Percentiles rank a stretch among this genome's conserved stretches.
Evolutionary conservation across 1,140 invertebrate genomes (phyloP).

Genomic region (Cydia amplana): DNA sequence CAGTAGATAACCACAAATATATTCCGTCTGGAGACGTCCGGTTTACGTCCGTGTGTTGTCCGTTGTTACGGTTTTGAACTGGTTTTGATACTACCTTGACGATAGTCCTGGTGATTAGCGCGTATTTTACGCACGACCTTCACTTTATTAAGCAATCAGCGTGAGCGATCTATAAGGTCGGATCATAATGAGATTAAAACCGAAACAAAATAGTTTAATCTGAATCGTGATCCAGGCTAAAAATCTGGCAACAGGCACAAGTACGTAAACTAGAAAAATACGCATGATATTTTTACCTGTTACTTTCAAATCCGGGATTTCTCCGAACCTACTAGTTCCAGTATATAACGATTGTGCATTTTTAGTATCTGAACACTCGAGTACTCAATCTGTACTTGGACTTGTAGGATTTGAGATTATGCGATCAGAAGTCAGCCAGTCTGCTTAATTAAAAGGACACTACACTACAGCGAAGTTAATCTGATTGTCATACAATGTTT

Average conservation of each 20-base stretch:
- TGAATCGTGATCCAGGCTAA: no score
- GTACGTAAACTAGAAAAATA: neutral
- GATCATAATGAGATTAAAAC: no score
- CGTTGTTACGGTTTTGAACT: neutral
- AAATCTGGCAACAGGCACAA: neutral
- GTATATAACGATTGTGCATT: neutral
- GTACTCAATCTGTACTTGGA: slow-evolving; percentile 7
- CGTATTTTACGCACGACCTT: no score
- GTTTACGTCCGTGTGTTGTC: slow-evolving; percentile 16
- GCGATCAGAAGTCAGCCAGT: neutral
- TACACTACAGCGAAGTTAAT: neutral
- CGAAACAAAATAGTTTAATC: no score
- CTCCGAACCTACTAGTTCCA: neutral
- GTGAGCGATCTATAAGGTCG: no score
- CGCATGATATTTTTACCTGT: neutral
- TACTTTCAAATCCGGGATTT: neutral
- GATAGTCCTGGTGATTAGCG: no score
- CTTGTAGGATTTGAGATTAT: neutral
- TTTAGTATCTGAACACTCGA: neutral
- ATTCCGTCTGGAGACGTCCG: no score
- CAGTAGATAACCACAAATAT: no score
- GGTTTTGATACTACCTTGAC: no score
- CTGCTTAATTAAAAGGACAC: neutral
- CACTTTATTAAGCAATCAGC: no score
- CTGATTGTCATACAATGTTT: neutral